These are phyloP conservation scores for Chironomus tentans DNA, from an alignment of 2,888 invertebrate species.

Conservation along the genomic window DNA sequence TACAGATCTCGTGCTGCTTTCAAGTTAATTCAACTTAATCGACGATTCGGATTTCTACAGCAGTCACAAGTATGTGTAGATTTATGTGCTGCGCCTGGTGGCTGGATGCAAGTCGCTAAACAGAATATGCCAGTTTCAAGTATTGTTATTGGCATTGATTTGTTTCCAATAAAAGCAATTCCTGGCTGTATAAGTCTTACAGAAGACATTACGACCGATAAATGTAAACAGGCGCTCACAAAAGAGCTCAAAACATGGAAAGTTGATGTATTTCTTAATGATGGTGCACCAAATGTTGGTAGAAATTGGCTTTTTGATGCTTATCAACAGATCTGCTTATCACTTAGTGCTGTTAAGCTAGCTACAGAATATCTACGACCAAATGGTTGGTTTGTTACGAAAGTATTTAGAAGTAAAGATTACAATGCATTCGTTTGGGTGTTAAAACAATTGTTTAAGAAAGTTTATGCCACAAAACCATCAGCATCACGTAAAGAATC, in stretches of 20 bases:
- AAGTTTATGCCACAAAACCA: conserved; percentile 97
- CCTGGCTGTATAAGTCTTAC: conserved; percentile 81
- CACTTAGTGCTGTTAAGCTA: conserved; percentile 85
- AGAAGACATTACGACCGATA: conserved; percentile 96
- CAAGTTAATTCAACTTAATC: conserved; percentile 94
- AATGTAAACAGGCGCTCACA: conserved; percentile 69
- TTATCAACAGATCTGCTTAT: conserved; percentile 84
- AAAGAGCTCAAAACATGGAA: conserved; percentile 91
- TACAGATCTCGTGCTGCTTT: conserved; percentile 98
- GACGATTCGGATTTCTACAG: conserved; percentile 94
- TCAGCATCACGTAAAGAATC: conserved; percentile 97
- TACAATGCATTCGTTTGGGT: conserved; percentile 93
- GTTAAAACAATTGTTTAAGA: conserved; percentile 90
- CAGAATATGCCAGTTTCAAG: conserved; percentile 97
- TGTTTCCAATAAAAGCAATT: conserved; percentile 86
- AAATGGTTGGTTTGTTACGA: conserved; percentile 97
- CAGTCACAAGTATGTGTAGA: conserved; percentile 93
- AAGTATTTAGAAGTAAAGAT: conserved; percentile 97
- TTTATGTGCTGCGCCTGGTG: conserved; percentile 97
- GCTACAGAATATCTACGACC: conserved; percentile 79
- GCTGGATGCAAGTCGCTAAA: conserved; percentile 98
- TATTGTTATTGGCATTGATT: conserved; percentile 89
- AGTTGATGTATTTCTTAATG: conserved; percentile 92
- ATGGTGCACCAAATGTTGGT: conserved; percentile 97
- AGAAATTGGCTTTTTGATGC: conserved; percentile 97